A percentile compares a stretch with the other conserved stretches of the same genome.
Conservation (phyloP, 2,888 invertebrate species). For the Linyphia triangularis region DNA sequence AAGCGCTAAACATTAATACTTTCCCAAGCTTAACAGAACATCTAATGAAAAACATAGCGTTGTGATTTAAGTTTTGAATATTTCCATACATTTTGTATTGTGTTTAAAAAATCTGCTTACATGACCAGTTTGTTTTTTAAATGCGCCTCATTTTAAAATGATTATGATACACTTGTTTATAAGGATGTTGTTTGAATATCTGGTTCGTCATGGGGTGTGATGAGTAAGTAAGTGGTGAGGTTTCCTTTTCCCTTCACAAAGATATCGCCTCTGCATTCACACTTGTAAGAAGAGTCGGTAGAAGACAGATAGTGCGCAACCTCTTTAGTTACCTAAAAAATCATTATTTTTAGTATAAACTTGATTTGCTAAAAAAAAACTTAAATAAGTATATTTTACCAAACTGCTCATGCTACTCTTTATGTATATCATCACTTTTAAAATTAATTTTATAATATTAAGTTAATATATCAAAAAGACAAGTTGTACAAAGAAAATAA, state of each 20-base stretch:
- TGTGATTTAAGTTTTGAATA: too few relatives aligned
- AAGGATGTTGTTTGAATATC: conserved; percentile 22
- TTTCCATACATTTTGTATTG: too few relatives aligned
- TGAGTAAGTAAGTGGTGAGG: conserved; percentile 93
- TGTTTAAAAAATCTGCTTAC: too few relatives aligned
- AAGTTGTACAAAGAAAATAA: too few relatives aligned
- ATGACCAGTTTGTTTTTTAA: too few relatives aligned
- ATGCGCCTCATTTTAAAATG: neutral
- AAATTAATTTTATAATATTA: neutral
- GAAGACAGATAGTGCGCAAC: conserved; percentile 88
- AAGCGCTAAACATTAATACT: too few relatives aligned
- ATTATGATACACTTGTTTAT: neutral
- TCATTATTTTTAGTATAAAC: neutral
- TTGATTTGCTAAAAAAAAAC: neutral
- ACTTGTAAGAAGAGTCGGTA: conserved; percentile 89
- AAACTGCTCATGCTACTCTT: neutral
- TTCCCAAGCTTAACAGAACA: too few relatives aligned
- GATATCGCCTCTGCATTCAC: conserved; percentile 94
- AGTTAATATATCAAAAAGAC: neutral
- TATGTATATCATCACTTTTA: neutral
- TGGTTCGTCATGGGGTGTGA: conserved; percentile 85
- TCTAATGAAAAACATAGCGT: too few relatives aligned
- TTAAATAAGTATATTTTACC: neutral
- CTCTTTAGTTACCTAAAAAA: conserved; percentile 85
- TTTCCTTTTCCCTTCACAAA: conserved; percentile 97